These are phyloP conservation scores for Caloenas nicobarica DNA, from an alignment of 2,113 vertebrate genomes.

Conservation along the genomic window DNA sequence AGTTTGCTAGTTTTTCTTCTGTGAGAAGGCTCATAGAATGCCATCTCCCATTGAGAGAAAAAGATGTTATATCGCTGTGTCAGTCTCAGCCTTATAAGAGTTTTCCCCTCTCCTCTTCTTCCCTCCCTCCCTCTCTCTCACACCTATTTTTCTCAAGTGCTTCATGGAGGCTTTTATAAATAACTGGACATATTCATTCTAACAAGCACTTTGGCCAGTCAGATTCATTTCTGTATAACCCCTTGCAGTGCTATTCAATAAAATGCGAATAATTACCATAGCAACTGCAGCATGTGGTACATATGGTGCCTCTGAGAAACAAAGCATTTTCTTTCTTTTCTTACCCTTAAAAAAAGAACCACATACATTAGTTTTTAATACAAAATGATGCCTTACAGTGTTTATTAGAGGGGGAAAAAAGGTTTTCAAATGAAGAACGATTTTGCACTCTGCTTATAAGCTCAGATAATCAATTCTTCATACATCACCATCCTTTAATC, in stretches of 20 bases:
- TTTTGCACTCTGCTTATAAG: not conserved
- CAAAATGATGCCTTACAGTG: slow-evolving; percentile 58
- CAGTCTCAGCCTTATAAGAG: not conserved
- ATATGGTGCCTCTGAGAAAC: slow-evolving; percentile 70
- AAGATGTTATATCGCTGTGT: not conserved
- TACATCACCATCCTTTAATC: not conserved
- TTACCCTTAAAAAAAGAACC: slow-evolving; percentile 1
- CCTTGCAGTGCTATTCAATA: slow-evolving; percentile 76
- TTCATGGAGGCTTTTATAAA: slow-evolving; percentile 71
- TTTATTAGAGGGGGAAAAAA: slow-evolving; percentile 40
- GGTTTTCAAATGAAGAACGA: slow-evolving; percentile 17
- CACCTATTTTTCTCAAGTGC: slow-evolving; percentile 51
- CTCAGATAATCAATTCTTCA: not conserved
- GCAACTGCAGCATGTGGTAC: slow-evolving; percentile 77
- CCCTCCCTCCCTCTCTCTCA: not conserved
- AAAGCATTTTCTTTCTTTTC: slow-evolving; percentile 68
- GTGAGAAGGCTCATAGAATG: not conserved
- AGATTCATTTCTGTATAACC: slow-evolving; percentile 74
- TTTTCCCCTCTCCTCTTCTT: not conserved
- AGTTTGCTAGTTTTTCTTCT: not conserved
- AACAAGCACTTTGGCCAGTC: slow-evolving; percentile 63
- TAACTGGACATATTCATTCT: slow-evolving; percentile 68
- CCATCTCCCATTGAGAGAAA: not conserved
- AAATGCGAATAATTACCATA: slow-evolving; percentile 81
- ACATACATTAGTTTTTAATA: slow-evolving; percentile 65